Conservation (phyloP, 2,888 invertebrate genomes). For the Xestobium rufovillosum region DNA sequence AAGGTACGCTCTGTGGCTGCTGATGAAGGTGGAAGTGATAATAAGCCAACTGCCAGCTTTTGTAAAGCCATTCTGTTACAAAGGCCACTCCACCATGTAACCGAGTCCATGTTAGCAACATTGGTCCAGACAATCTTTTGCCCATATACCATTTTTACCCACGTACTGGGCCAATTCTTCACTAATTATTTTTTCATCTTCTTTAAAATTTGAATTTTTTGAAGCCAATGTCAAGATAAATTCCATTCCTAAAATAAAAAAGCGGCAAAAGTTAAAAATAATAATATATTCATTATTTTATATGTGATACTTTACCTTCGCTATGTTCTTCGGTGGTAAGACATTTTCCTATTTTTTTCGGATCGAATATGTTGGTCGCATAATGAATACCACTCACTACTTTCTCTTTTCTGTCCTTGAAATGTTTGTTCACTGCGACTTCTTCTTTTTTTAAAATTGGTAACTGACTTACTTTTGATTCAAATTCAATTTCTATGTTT, state of each 20-base stretch:
- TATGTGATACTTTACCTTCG: too few relatives aligned
- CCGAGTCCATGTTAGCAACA: not conserved
- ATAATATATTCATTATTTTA: too few relatives aligned
- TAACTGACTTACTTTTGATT: not conserved
- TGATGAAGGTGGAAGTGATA: not conserved
- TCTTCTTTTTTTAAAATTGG: not conserved
- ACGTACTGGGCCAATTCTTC: constrained; percentile 1
- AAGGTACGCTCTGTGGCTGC: constrained; percentile 1
- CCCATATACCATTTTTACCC: not conserved
- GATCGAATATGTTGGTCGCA: not conserved
- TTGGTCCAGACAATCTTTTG: not conserved
- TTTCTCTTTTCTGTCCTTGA: not conserved
- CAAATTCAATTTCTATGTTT: not conserved
- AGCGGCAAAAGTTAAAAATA: too few relatives aligned
- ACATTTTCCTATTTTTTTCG: not conserved
- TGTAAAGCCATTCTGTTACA: not conserved
- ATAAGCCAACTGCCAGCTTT: not conserved
- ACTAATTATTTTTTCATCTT: not conserved
- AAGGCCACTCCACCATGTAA: constrained; percentile 1
- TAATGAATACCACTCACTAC: not conserved
- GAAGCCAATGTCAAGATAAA: too few relatives aligned
- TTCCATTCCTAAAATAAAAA: too few relatives aligned
- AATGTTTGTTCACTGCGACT: not conserved
- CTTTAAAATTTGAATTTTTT: not conserved
- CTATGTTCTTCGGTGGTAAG: not conserved